Conservation (phyloP, 2,888 invertebrate species). For the Eumacrocentrus americanus region DNA sequence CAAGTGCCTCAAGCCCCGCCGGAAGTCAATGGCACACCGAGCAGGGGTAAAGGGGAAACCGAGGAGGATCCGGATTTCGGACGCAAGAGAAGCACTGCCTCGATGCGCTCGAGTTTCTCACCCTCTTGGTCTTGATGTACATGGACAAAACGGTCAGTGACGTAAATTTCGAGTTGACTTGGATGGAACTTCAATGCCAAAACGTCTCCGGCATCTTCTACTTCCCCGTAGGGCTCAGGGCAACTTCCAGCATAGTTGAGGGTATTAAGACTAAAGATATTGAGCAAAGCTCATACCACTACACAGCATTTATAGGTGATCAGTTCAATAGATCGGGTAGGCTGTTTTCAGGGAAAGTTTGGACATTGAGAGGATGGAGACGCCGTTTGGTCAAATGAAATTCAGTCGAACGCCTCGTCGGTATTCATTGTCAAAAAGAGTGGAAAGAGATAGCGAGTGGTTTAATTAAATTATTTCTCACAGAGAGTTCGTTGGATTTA, state of each 20-base stretch:
- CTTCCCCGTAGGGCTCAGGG: not conserved
- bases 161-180: not conserved
- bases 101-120: too few relatives aligned
- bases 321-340: not conserved
- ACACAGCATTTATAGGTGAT: not conserved
- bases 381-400: not conserved
- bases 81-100: too few relatives aligned
- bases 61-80: conserved; percentile 21
- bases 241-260: conserved; percentile 24
- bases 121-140: too few relatives aligned
- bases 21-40: conserved; percentile 27
- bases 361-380: not conserved
- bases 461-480: conserved; percentile 8
- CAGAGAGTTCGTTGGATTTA: conserved; percentile 11
- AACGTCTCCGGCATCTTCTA: not conserved
- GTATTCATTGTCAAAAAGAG: conserved; percentile 4
- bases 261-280: conserved; percentile 15
- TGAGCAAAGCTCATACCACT: not conserved
- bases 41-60: not conserved
- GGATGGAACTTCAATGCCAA: not conserved
- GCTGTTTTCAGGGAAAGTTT: not conserved
- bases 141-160: too few relatives aligned
- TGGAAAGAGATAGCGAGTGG: not conserved
- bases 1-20: conserved; percentile 18
- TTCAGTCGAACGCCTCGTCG: conserved; percentile 1